These are phyloP conservation scores for Lithobius niger DNA, from an alignment of 1,140 invertebrate species.

Conservation along the genomic window DNA sequence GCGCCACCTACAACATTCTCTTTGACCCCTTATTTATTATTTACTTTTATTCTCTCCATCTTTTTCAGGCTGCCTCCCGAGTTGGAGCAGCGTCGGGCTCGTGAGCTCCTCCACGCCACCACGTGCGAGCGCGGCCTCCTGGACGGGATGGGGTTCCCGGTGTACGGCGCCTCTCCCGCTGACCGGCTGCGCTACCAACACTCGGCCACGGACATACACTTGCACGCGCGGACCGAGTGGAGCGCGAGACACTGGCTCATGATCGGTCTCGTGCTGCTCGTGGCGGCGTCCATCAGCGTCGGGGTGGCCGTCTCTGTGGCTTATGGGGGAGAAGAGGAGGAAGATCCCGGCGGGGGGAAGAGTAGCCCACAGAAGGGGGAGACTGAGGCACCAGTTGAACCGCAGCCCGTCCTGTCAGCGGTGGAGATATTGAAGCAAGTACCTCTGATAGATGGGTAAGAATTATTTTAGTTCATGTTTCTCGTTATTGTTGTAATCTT, in stretches of 20 bases:
- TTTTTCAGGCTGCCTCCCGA: neutral
- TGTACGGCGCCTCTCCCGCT: neutral
- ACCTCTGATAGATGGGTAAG: constrained; percentile 2
- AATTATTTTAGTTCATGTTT: too few species aligned
- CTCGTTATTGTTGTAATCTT: too few species aligned
- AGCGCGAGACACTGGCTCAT: neutral
- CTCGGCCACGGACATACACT: neutral
- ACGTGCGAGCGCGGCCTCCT: neutral
- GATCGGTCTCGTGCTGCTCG: constrained; percentile 2
- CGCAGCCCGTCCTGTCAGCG: neutral
- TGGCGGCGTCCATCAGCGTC: constrained; percentile 1
- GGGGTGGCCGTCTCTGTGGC: constrained; percentile 1
- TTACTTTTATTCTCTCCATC: too few species aligned
- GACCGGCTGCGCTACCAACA: neutral
- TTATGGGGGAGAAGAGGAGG: neutral
- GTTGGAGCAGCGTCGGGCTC: neutral
- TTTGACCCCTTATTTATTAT: too few species aligned
- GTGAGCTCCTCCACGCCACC: neutral
- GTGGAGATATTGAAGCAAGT: neutral
- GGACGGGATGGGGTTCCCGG: neutral
- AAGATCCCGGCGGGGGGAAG: neutral
- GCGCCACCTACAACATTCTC: too few species aligned
- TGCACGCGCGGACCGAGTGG: neutral
- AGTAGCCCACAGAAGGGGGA: neutral
- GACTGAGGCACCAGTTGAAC: neutral